These are phyloP conservation scores for Gasterosteus aculeatus DNA, from an alignment of 2,113 vertebrate species.

Conservation along the genomic window DNA sequence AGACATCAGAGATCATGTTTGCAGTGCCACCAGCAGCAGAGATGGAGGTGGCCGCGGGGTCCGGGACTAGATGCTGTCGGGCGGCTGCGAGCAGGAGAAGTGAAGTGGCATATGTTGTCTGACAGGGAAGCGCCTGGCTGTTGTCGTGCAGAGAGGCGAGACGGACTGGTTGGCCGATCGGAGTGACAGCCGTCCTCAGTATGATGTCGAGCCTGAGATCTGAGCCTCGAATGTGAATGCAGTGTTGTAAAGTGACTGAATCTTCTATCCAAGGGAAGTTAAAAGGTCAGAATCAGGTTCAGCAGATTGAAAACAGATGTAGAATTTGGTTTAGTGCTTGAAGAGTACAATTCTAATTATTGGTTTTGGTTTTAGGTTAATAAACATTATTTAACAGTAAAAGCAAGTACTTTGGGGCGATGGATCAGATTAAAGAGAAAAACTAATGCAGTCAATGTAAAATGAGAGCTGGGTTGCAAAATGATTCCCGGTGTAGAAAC, in stretches of 20 bases:
- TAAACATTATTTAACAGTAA: background rate
- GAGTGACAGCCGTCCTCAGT: conserved; percentile 79
- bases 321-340: background rate
- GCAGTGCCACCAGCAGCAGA: conserved; percentile 70
- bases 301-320: background rate
- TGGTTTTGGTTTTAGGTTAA: too few species aligned
- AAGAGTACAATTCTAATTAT: too few species aligned
- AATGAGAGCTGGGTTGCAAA: background rate
- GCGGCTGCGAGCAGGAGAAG: conserved; percentile 40
- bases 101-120: conserved; percentile 75
- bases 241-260: conserved; percentile 6
- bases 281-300: background rate
- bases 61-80: conserved; percentile 78
- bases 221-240: background rate
- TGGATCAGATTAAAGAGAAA: background rate
- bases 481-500: background rate
- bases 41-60: conserved; percentile 66
- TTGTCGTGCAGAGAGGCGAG: conserved; percentile 54
- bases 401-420: background rate
- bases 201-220: conserved; percentile 4
- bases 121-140: conserved; percentile 74
- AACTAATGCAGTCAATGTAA: background rate
- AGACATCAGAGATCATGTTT: conserved; percentile 80
- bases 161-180: conserved; percentile 70
- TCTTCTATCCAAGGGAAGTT: background rate